phyloP scores from a whole-genome alignment of 2,888 invertebrate species.

The Cantharis rustica region DNA sequence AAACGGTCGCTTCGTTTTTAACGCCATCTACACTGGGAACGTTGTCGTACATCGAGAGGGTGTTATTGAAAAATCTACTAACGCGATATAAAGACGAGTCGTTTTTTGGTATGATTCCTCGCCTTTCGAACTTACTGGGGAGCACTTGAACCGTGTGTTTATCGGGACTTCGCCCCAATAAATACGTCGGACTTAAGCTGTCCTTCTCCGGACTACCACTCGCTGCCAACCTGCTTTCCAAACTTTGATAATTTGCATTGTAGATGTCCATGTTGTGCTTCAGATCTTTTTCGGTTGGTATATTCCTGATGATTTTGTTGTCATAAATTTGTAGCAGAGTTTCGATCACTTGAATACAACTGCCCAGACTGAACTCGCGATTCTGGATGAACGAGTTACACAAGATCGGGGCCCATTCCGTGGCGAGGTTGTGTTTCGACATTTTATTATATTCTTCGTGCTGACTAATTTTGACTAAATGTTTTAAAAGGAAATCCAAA shows the following conservation, averaged over 20 bases:
- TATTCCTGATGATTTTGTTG: conserved; percentile 2
- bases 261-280: conserved; percentile 8
- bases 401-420: conserved; percentile 42
- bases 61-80: conserved; percentile 11
- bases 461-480: conserved; percentile 42
- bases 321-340: conserved; percentile 25
- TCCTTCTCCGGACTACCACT: background rate
- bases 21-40: conserved; percentile 5
- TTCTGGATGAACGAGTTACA: conserved; percentile 18
- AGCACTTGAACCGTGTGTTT: background rate
- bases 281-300: conserved; percentile 6
- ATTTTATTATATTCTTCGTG: conserved; percentile 41
- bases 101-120: conserved; percentile 12
- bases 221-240: conserved; percentile 3
- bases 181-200: background rate
- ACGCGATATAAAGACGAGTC: conserved; percentile 22
- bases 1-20: conserved; percentile 17
- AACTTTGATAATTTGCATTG: conserved; percentile 1
- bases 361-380: conserved; percentile 8
- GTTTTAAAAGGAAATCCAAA: conserved; percentile 43
- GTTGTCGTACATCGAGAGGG: conserved; percentile 22
- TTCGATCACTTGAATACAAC: conserved; percentile 21
- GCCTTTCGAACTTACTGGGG: conserved; percentile 8
- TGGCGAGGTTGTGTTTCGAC: conserved; percentile 38
- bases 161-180: conserved; percentile 8